These are phyloP conservation scores for Eriosoma lanigerum DNA, from an alignment of 1,140 invertebrate species.

Conservation along the genomic window DNA sequence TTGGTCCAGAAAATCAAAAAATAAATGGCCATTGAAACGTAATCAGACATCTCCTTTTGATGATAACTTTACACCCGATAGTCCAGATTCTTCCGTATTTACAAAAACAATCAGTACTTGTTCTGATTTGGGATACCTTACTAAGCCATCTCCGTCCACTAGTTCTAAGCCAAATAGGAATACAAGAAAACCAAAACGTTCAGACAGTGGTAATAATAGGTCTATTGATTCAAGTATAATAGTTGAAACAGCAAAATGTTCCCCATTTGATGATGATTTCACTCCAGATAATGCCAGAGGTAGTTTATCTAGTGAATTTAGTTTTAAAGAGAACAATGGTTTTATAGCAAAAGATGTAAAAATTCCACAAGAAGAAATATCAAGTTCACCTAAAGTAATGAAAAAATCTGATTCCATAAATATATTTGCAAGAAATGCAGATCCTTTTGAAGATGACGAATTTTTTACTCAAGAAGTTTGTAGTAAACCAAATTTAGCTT, in stretches of 20 bases:
- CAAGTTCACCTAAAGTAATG: slow-evolving; percentile 54
- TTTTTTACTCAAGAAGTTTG: slow-evolving; percentile 66
- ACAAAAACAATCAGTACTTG: slow-evolving; percentile 54
- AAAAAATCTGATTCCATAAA: slow-evolving; percentile 83
- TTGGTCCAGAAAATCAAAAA: slow-evolving; percentile 52
- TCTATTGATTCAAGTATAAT: slow-evolving; percentile 31
- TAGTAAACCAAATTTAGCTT: slow-evolving; percentile 55
- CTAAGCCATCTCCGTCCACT: slow-evolving; percentile 53
- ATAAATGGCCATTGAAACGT: slow-evolving; percentile 53
- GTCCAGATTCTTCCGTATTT: slow-evolving; percentile 54
- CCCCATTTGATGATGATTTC: slow-evolving; percentile 74
- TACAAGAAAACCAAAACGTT: slow-evolving; percentile 35
- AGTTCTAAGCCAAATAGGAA: slow-evolving; percentile 28
- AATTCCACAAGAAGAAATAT: slow-evolving; percentile 42
- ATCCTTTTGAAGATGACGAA: slow-evolving; percentile 84
- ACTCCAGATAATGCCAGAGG: slow-evolving; percentile 61
- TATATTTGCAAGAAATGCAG: slow-evolving; percentile 76
- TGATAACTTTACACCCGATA: slow-evolving; percentile 66
- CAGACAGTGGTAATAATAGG: slow-evolving; percentile 37
- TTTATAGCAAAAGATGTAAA: slow-evolving; percentile 53
- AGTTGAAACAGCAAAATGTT: slow-evolving; percentile 58
- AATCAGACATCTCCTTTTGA: slow-evolving; percentile 68
- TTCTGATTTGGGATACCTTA: slow-evolving; percentile 54
- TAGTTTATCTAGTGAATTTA: slow-evolving; percentile 58
- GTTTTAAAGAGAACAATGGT: slow-evolving; percentile 55